Percentiles rank a stretch among this genome's conserved stretches.
Conservation (phyloP, 2,113 vertebrate genomes). For the Henicopernis longicauda region DNA sequence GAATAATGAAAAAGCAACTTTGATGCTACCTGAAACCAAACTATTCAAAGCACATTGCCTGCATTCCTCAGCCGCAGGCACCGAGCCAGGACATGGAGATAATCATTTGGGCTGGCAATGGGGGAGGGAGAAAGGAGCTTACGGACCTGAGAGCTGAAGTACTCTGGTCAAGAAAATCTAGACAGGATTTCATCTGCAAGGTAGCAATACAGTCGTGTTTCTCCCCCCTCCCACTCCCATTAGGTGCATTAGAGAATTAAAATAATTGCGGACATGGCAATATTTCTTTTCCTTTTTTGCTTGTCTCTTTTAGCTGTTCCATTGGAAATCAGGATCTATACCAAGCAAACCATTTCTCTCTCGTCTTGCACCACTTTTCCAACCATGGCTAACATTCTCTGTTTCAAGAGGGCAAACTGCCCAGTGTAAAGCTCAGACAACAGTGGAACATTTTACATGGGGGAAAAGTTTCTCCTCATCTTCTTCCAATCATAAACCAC, state of each 20-base stretch:
- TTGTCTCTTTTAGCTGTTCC: background rate
- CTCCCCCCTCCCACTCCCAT: background rate
- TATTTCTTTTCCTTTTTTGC: background rate
- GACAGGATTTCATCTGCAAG: background rate
- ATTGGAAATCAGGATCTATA: background rate
- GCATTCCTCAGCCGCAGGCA: conserved; percentile 49
- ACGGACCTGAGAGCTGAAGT: background rate
- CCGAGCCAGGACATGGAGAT: conserved; percentile 33
- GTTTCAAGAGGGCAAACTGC: background rate
- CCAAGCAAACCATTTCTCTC: background rate
- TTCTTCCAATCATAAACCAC: background rate
- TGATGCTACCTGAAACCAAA: conserved; percentile 64
- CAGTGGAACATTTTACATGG: background rate
- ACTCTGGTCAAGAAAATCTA: background rate
- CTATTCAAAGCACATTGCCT: conserved; percentile 43
- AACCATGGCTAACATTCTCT: background rate
- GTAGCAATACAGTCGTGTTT: background rate
- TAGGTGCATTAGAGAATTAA: background rate
- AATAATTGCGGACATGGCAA: rapidly evolving
- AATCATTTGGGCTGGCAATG: background rate
- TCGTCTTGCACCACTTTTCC: background rate
- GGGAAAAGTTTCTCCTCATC: background rate
- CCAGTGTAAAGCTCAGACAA: background rate
- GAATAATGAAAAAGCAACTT: conserved; percentile 55
- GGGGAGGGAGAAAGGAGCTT: conserved; percentile 34